Base-by-base conservation (phyloP, 2,797 vertebrate genomes). In the Pteronotus mesoamericanus region DNA sequence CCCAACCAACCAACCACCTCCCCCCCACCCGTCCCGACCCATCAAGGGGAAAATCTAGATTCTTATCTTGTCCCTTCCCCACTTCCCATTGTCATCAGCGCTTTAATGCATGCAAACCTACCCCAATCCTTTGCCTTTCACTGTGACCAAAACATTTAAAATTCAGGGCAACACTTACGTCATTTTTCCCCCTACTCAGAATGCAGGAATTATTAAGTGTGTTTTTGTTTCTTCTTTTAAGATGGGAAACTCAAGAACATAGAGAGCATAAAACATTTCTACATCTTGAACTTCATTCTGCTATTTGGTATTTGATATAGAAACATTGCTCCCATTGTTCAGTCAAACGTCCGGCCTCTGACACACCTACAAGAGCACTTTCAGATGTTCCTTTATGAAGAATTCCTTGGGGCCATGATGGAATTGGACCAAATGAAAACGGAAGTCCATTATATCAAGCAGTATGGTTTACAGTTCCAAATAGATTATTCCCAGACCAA, bases 361-460 rank as follows among this genome's bases (percentile, higher is more conserved):
- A 72, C 29, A 83, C 64, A 92, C 61, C 77, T 93, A 44, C n/a
- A 29, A 57, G 68, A 94, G 39, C 32, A 39, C 66, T 93, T 96
- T 86, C 86, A 93, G 91, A 84, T 86, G 74, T 51, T 86, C 14
- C 83, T 96, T 95, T 87, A 26, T 29, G 46, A 87, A 61, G 16
- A 93, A 89, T 68, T 91, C 83, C 34, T 80, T 59, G 39, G 24
- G 29, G 75, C 11, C 46, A 6, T 2, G 21, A 48, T 29, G 37
- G 59, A 85, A 80, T 21, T 3, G 21, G 19, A 83, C 39, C 96
- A 91, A 71, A 84, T 32, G 57, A 89, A 96, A 80, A 91, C 26
- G 29, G 29, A 91, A 85, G 57, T 39, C 32, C 59, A 44, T 91
- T 91, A 37, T 68, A 69, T 42, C 59, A 83, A 93, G 61, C 34